These are phyloP conservation scores for Brachyptera risi DNA, from an alignment of 2,888 invertebrate genomes.

Conservation along the genomic window DNA sequence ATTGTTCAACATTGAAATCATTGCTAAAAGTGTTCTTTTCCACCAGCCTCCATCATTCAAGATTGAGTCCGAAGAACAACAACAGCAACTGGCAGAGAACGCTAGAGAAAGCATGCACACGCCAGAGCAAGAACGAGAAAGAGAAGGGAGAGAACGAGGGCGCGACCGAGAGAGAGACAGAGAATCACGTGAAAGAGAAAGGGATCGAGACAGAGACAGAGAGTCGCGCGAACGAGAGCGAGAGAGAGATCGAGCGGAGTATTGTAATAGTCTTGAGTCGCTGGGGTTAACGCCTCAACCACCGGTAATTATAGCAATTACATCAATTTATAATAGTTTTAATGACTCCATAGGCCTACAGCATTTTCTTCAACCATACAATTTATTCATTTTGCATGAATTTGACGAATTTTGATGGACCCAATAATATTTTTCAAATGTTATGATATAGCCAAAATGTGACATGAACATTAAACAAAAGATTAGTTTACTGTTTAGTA, in stretches of 20 bases:
- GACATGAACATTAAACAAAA: too few species aligned
- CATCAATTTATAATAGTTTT: too few species aligned
- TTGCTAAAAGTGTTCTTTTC: neutral
- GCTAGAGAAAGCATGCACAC: slow-evolving; percentile 25
- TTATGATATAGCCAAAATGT: too few species aligned
- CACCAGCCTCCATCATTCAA: slow-evolving; percentile 21
- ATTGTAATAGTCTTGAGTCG: slow-evolving; percentile 35
- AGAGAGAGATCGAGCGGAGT: slow-evolving; percentile 34
- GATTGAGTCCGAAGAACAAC: slow-evolving; percentile 29
- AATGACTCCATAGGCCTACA: too few species aligned
- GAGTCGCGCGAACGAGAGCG: slow-evolving; percentile 23
- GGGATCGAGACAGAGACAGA: slow-evolving; percentile 34
- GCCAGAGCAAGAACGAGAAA: slow-evolving; percentile 26
- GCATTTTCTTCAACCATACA: too few species aligned
- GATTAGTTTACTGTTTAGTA: too few species aligned
- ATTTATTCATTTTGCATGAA: too few species aligned
- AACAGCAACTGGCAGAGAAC: slow-evolving; percentile 26
- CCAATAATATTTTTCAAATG: too few species aligned
- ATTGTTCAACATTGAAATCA: too few species aligned
- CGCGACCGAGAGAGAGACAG: slow-evolving; percentile 23
- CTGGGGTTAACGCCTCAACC: slow-evolving; percentile 36
- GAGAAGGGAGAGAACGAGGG: slow-evolving; percentile 27
- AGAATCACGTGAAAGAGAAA: slow-evolving; percentile 21
- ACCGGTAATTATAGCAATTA: too few species aligned
- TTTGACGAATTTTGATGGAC: too few species aligned